A percentile compares a stretch with the other conserved stretches of the same genome.
Conservation (phyloP, 2,888 invertebrate genomes). For the Argyresthia albistria region DNA sequence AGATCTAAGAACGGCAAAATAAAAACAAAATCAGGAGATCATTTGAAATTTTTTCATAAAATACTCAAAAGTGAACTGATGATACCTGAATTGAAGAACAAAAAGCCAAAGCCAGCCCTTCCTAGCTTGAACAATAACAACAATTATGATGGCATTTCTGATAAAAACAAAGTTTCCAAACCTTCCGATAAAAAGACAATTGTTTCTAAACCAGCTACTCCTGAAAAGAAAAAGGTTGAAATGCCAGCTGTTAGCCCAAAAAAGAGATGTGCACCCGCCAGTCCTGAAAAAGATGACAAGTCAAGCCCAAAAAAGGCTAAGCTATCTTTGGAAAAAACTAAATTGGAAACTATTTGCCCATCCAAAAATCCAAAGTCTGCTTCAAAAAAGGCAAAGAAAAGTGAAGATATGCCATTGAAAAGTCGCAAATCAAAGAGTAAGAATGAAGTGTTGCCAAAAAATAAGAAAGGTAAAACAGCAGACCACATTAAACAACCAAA, state of each 20-base stretch:
- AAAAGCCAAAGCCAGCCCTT: conserved; percentile 8
- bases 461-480: not conserved
- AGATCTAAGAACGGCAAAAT: conserved; percentile 28
- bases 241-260: not conserved
- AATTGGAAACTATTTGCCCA: not conserved
- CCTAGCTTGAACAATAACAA: conserved; percentile 39
- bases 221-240: not conserved
- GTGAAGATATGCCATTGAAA: not conserved
- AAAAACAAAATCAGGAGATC: conserved; percentile 26
- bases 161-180: conserved; percentile 38
- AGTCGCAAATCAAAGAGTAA: too few relatives aligned
- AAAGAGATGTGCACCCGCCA: not conserved
- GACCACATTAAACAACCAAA: not conserved
- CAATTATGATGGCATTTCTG: conserved; percentile 47
- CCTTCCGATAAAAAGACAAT: conserved; percentile 35
- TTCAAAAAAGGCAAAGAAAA: not conserved
- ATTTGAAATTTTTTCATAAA: conserved; percentile 35
- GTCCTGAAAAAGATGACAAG: not conserved
- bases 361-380: not conserved
- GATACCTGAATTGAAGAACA: conserved; percentile 18
- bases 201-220: conserved; percentile 6
- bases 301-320: conserved; percentile 5
- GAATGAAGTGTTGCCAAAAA: not conserved
- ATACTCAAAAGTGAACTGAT: conserved; percentile 49
- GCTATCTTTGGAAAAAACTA: not conserved